Evolutionary conservation across 2,888 invertebrate genomes (phyloP), one percentile per base, ranked within the genome.

Genomic region (Agrochola lota): DNA sequence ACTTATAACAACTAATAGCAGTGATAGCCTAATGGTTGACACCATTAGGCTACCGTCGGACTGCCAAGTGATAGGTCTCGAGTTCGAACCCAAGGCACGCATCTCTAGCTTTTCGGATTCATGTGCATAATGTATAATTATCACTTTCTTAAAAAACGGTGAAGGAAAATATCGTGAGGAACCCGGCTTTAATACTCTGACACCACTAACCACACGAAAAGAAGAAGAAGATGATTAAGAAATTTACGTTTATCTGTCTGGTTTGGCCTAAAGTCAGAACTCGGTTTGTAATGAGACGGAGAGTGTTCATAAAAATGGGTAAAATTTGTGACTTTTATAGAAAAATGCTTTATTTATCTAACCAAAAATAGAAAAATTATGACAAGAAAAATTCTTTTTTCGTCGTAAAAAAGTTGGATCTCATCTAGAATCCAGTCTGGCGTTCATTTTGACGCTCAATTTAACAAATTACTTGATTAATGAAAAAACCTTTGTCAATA

Each of bases 391-490:
- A 11, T 52, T 66, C 23, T 46, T n/a, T 66, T 60, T n/a, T 17
- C n/a, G 26, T 46, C 64, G 20, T 46, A 63, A 66, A 59, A 67
- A 63, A 35, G 43, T 66, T 75, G 2, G 30, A 17, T 40, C 5
- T 55, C 17, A 46, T 55, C 26, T 59, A 30, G 40, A 66, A 2
- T 2, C n/a, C 6, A 20, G 62, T 74, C 62, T 74, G 30, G 40
- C 52, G 12, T 57, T 30, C 40, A 30, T 62, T 35, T 69, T 52
- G 30, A 26, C n/a, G 57, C 23, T 69, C 64, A 69, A 69, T 78
- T 80, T 64, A 75, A 80, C 59, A 75, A 60, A 69, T 64, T 46
- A 66, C 26, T 75, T 66, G 59, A 79, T 70, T 66, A 57, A 7
- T 59, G 15, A n/a, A 69, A 66, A 77, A 73, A 35, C 49, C 30